Evolutionary conservation across 2,888 invertebrate genomes (phyloP), one percentile per base, ranked within the genome.

Genomic region (Thymelicus lineola): DNA sequence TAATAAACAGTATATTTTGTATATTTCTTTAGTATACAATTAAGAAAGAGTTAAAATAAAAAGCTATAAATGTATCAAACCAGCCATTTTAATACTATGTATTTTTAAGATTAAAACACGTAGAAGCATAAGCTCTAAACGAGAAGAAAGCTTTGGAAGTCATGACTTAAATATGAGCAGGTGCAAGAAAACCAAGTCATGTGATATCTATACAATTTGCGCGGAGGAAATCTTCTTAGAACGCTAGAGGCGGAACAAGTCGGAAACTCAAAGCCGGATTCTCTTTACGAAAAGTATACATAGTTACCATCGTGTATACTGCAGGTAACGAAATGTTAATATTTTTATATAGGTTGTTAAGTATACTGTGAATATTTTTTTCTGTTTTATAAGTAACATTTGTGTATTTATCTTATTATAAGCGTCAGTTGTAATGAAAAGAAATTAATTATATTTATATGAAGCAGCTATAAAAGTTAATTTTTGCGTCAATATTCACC

Each of bases 171-270:
- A 50, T 50, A 50, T 50, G 48, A 50, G 48, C 48, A 50, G 48
- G 17, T 17, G 48, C 48, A 55, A 55, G 10, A 55, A 12, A 28
- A 53, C 20, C 20, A 9, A 20, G 53, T 20, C 53, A 20, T 28
- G 28, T 55, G 55, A 55, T 55, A 42, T 42, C 42, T 42, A 12
- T 42, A 28, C 55, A 55, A 55, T 20, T 55, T 28, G 55, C 28
- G 55, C 12, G 14, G 28, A 55, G 55, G 55, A 55, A 55, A 55
- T 55, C 55, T 55, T 55, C 55, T 55, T 55, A 55, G 28, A 6
- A 12, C 20, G 55, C 28, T 20, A 55, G 12, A 14, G 28, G 12
- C 55, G 28, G 53, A 20, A 20, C 55, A 28, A 28, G 55, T 1
- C 10, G 55, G 48, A 17, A 55, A 14, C 20, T 55, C 55, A 55